Evolutionary conservation across 2,797 vertebrate species (phyloP).

Genomic region (Syndactyla subalaris): DNA sequence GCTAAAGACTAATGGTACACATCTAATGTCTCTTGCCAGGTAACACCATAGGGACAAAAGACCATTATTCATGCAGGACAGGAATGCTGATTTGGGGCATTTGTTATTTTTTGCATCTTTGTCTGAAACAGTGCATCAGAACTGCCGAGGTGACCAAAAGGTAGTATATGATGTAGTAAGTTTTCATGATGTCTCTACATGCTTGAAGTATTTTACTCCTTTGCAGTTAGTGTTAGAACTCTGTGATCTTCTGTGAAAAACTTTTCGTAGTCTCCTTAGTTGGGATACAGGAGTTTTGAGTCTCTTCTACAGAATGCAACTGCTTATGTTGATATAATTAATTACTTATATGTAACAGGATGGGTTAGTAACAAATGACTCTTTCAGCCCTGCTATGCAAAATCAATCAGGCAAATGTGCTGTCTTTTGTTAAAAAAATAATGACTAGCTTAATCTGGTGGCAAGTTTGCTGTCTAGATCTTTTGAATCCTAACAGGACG

Average conservation of each 20-base stretch:
- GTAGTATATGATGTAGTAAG: neutral
- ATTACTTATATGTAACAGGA: neutral
- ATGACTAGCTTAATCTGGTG: neutral
- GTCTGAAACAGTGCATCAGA: neutral
- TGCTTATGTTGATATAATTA: neutral
- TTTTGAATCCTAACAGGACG: neutral
- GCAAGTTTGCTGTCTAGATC: neutral
- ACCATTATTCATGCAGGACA: neutral
- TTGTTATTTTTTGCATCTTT: neutral
- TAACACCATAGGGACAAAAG: neutral
- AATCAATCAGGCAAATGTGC: neutral
- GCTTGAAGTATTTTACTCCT: neutral
- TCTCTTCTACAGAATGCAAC: neutral
- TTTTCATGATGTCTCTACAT: neutral
- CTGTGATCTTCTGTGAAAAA: neutral
- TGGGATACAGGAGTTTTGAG: neutral
- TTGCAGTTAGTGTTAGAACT: neutral
- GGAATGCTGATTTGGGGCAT: neutral
- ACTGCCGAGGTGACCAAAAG: neutral
- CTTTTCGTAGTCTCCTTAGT: neutral
- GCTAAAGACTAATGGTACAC: neutral
- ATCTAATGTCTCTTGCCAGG: neutral
- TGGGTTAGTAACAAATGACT: neutral
- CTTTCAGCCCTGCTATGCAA: neutral
- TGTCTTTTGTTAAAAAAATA: constrained; percentile 10